Base-by-base conservation (phyloP, 2,797 vertebrate species). In the Acanthurus lineatus region DNA sequence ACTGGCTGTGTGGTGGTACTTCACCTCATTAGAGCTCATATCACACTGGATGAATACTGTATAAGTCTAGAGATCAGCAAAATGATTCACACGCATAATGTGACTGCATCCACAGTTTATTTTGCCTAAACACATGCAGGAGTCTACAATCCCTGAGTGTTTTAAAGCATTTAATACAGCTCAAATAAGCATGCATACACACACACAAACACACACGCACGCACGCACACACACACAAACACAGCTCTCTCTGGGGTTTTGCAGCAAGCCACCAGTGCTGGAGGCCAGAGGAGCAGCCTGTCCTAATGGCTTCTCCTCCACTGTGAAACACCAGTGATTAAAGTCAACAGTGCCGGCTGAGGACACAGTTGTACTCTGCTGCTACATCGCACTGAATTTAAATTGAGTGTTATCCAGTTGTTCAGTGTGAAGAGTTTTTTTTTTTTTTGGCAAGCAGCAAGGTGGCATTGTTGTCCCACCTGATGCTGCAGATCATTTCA, bases 1-100 rank as follows among this genome's bases (percentile, higher is more conserved):
- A 68, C 80, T 94, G 94, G 91, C 47, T 9, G 1, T 28, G 4
- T 47, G 4, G 45, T 64, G 77, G 47, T 73, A 92, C 84, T 86
- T 38, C 68, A 82, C 14, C 28, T 32, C 28, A 32, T 32, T 32
- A 32, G 28, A 32, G 28, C 35, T 76, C 28, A 35, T 52, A 0
- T 12, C 4, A 5, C 28, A 25, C 12, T 65, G 16, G 45, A 14
- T 22, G 1, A 52, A 70, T 54, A n/a, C n/a, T n/a, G n/a, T n/a
- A 2, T 67, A 35, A 45, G 17, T 17, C 38, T 10, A 40, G n/a
- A 44, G 28, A 22, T 62, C 71, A 52, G 28, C 42, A 40, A 66
- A 42, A 25, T 12, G 6, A n/a, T 22, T 53, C 48, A 19, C 57
- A 52, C 68, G 47, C 5, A 16, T 8, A 42, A 42, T 42, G 7